These are phyloP conservation scores for Parambassis ranga DNA, from an alignment of 2,797 vertebrate genomes.

Conservation along the genomic window DNA sequence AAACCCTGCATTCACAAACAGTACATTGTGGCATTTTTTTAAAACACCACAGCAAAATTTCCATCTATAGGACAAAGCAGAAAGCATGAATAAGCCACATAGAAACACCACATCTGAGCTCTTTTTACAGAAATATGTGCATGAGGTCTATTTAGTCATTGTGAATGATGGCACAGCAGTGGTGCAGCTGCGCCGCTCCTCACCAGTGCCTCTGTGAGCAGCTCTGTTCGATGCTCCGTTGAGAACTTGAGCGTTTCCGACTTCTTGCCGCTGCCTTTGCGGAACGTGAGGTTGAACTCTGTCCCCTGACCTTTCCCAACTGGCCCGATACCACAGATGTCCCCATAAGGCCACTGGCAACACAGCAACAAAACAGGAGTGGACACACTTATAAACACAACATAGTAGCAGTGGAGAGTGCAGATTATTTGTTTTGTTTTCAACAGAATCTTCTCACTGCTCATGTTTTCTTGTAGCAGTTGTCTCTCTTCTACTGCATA, in stretches of 20 bases:
- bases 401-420: background rate
- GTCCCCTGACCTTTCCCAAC: constrained; percentile 98
- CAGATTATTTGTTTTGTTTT: no score
- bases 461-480: no score
- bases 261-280: constrained; percentile 95
- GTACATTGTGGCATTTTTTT: background rate
- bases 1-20: constrained; percentile 15
- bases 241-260: constrained; percentile 99
- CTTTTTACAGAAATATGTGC: background rate
- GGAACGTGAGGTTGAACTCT: constrained; percentile 98
- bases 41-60: constrained; percentile 11
- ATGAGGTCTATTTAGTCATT: background rate
- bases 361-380: background rate
- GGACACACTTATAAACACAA: background rate
- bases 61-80: background rate
- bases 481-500: no score
- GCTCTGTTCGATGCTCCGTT: constrained; percentile 97
- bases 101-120: background rate
- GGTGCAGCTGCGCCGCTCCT: constrained; percentile 43
- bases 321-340: constrained; percentile 94
- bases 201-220: constrained; percentile 98
- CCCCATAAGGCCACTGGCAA: constrained; percentile 96
- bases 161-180: background rate
- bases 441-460: no score
- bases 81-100: background rate